Percentiles rank a stretch among this genome's conserved stretches.
These are phyloP conservation scores for Crotalus tigris DNA, from an alignment of 2,113 vertebrate species.

Conservation along the genomic window DNA sequence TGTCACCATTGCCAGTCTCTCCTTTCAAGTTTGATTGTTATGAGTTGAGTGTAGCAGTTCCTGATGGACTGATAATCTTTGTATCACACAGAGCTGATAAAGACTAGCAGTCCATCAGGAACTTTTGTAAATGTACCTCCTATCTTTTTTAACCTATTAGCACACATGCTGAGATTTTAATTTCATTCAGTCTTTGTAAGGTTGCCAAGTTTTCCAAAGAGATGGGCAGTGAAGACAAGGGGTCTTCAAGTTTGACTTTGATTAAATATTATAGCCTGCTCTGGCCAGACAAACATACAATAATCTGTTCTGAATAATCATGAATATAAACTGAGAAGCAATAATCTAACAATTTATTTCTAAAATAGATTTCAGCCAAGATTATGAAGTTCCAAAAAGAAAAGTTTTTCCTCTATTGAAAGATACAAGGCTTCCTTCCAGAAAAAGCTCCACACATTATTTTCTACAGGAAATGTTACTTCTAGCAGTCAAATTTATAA, in stretches of 20 bases:
- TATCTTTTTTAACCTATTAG: background rate
- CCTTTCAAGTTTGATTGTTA: background rate
- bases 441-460: background rate
- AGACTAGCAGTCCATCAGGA: background rate
- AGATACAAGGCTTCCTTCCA: background rate
- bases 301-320: background rate
- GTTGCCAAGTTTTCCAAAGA: background rate
- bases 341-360: background rate
- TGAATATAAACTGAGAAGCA: background rate
- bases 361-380: background rate
- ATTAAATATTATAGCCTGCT: background rate
- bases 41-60: constrained; percentile 10
- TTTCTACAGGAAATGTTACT: background rate
- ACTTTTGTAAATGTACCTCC: background rate
- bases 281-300: background rate
- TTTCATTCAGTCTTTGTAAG: background rate
- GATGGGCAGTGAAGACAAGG: background rate
- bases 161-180: background rate
- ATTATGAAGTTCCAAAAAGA: background rate
- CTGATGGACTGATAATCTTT: background rate
- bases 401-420: background rate
- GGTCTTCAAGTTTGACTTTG: background rate
- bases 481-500: background rate
- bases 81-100: background rate
- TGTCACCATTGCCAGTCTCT: background rate